Conservation (phyloP, 2,888 invertebrate species). For the Nemoura dubitans region DNA sequence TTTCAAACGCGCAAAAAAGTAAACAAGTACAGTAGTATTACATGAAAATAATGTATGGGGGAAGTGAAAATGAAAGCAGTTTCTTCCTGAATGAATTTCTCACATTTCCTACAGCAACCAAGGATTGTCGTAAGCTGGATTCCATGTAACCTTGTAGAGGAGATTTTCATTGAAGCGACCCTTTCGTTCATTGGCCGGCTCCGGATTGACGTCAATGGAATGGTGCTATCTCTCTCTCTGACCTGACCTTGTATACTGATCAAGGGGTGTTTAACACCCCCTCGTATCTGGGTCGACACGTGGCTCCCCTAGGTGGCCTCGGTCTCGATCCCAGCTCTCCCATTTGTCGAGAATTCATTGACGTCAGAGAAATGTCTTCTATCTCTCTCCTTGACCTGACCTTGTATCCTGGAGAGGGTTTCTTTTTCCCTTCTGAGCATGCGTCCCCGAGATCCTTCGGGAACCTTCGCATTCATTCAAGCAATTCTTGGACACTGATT, state of each 20-base stretch:
- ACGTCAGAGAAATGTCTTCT: not conserved
- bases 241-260: not conserved
- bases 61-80: not conserved
- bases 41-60: not conserved
- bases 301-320: not conserved
- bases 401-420: not conserved
- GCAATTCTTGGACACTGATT: not conserved
- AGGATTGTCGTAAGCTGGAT: not conserved
- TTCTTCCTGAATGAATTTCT: not conserved
- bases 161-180: not conserved
- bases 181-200: not conserved
- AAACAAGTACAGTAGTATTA: not conserved
- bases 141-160: not conserved
- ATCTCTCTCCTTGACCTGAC: not conserved
- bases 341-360: not conserved
- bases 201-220: not conserved
- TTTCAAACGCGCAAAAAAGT: not conserved
- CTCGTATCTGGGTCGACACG: not conserved
- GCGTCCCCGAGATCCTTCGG: not conserved
- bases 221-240: not conserved
- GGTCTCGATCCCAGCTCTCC: not conserved
- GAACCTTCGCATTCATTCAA: conserved; percentile 2
- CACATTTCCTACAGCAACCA: not conserved
- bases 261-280: not conserved
- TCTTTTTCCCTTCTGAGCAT: not conserved